Conservation (phyloP, 2,113 vertebrate species). For the Ptilorrhoa leucosticta region DNA sequence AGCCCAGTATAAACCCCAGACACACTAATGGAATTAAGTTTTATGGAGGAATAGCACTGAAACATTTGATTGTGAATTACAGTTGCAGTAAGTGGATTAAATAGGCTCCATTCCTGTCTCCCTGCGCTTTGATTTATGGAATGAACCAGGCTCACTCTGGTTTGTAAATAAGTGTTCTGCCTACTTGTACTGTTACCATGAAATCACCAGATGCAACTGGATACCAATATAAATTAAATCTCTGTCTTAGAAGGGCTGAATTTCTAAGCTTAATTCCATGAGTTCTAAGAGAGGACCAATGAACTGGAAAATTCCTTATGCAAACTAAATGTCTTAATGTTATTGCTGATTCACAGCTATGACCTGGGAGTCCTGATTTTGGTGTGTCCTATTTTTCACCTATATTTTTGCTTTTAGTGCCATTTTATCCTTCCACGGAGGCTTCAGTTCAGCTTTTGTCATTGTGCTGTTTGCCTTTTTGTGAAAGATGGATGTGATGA, state of each 20-base stretch:
- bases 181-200: not conserved
- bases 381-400: not conserved
- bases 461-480: not conserved
- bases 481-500: not conserved
- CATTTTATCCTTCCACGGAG: not conserved
- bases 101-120: not conserved
- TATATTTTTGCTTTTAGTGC: not conserved
- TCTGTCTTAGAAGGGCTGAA: not conserved
- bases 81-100: not conserved
- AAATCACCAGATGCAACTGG: not conserved
- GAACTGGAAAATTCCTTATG: not conserved
- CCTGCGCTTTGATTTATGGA: not conserved
- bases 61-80: not conserved
- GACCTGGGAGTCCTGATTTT: not conserved
- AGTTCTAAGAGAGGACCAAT: not conserved
- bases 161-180: not conserved
- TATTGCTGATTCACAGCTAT: not conserved
- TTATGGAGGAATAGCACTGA: not conserved
- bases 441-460: not conserved
- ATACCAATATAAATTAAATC: not conserved
- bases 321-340: not conserved
- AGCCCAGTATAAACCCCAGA: not conserved
- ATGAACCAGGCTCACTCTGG: not conserved
- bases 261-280: not conserved
- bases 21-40: not conserved